Conservation (phyloP, 2,113 vertebrate genomes). For the Nestor notabilis region DNA sequence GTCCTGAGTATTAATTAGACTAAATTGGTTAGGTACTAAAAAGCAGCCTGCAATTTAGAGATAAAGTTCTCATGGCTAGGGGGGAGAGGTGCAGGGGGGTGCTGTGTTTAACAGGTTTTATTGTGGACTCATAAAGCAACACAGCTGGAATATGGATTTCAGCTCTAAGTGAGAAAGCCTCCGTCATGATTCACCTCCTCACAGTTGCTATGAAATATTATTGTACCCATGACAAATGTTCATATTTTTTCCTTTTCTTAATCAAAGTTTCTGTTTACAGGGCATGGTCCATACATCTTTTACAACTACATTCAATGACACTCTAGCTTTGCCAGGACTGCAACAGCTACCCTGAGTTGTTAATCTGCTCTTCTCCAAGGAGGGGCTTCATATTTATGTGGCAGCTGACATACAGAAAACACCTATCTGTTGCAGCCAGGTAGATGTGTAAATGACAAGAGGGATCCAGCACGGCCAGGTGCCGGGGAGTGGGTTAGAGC, state of each 20-base stretch:
- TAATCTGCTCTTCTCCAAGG: neutral
- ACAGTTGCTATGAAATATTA: neutral
- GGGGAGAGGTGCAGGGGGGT: neutral
- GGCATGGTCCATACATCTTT: neutral
- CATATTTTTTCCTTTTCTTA: neutral
- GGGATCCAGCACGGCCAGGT: neutral
- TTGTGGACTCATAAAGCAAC: slow-evolving; percentile 1
- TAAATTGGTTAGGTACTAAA: slow-evolving; percentile 41
- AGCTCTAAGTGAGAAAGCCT: neutral
- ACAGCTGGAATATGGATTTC: neutral
- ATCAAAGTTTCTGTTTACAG: neutral
- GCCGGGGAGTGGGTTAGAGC: neutral
- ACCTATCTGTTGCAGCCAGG: neutral
- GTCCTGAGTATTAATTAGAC: slow-evolving; percentile 46
- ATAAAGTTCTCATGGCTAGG: slow-evolving; percentile 35
- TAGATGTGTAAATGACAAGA: neutral
- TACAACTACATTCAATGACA: too few relatives aligned
- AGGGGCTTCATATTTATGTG: neutral
- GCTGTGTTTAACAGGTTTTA: slow-evolving; percentile 17
- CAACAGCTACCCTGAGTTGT: neutral
- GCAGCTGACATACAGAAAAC: neutral
- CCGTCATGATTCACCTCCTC: neutral
- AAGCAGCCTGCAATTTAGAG: slow-evolving; percentile 58
- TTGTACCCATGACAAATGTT: neutral
- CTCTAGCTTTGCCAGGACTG: neutral